Evolutionary conservation across 2,888 invertebrate genomes (phyloP).

Genomic region (Caenorhabditis becei): DNA sequence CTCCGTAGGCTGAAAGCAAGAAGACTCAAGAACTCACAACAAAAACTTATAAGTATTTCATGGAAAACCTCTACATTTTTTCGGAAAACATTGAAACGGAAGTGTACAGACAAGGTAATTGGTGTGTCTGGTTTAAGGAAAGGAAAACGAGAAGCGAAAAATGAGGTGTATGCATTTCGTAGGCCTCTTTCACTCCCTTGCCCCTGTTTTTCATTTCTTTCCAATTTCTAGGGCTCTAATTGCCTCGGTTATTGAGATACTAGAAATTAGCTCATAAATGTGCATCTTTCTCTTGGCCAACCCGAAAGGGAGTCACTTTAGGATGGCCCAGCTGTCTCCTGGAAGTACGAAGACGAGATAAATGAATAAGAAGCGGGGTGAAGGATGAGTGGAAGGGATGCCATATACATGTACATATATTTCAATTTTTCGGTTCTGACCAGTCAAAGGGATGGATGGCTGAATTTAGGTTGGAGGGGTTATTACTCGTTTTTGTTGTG

Average conservation of each 20-base stretch:
- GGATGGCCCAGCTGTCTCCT: constrained; percentile 29
- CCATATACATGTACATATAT: constrained; percentile 35
- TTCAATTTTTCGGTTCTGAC: constrained; percentile 23
- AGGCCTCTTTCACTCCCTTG: neutral
- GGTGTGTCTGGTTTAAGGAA: neutral
- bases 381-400: constrained; percentile 16
- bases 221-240: constrained; percentile 17
- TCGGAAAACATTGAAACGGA: neutral
- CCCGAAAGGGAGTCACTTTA: constrained; percentile 26
- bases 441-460: constrained; percentile 2
- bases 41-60: neutral
- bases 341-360: constrained; percentile 3
- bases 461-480: neutral
- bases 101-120: neutral
- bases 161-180: constrained; percentile 45
- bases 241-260: constrained; percentile 23
- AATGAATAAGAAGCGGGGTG: constrained; percentile 30
- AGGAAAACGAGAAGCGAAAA: constrained; percentile 6
- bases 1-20: neutral
- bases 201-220: constrained; percentile 20
- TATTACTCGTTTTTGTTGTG: neutral
- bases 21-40: neutral
- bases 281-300: constrained; percentile 16
- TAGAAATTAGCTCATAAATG: constrained; percentile 39
- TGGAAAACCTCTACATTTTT: neutral